Evolutionary conservation across 2,888 invertebrate species (phyloP), one percentile per base, ranked within the genome.

Genomic region (Molanna angustata): DNA sequence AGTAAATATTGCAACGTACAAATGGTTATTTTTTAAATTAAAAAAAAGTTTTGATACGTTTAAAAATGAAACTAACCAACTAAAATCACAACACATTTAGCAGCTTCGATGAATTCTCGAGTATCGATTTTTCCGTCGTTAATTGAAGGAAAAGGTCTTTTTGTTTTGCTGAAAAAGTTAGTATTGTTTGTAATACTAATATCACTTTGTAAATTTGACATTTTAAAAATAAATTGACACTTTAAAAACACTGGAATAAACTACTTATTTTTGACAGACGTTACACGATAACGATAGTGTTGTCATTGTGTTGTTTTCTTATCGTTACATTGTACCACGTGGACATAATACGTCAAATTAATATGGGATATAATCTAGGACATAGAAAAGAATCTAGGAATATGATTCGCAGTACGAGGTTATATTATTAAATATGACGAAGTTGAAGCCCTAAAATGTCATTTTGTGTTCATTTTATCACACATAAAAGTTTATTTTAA

Each of bases 61-160:
- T 33, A 31, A 35, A 42, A 19, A 27, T 48, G 19, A 54, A 46
- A 73, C 80, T 69, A 73, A 86, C 88, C 86, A 61, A 87, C 75
- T 62, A 85, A 65, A 53, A 66, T 64, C n/a, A 86, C 78, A 62
- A 86, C 73, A 65, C 80, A 80, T 60, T 71, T 73, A 32, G 84
- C 71, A 41, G 86, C 84, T 58, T 74, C 72, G 52, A 88, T 67
- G 71, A 86, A 88, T 58, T 74, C 64, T 54, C 68, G 69, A 11
- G 84, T 76, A 62, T 80, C 76, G 61, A 88, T 79, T 70, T 78
- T 80, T 39, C 79, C 79, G 61, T 77, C 66, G 35, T 74, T 64
- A 54, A 80, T 65, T 21, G 74, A 65, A 19, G 80, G 81, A 69
- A 85, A 88, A 18, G 60, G 61, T 40, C 57, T 59, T 47, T 62